Evolutionary conservation across 2,888 invertebrate species (phyloP).

Genomic region (Morpho deidamia): DNA sequence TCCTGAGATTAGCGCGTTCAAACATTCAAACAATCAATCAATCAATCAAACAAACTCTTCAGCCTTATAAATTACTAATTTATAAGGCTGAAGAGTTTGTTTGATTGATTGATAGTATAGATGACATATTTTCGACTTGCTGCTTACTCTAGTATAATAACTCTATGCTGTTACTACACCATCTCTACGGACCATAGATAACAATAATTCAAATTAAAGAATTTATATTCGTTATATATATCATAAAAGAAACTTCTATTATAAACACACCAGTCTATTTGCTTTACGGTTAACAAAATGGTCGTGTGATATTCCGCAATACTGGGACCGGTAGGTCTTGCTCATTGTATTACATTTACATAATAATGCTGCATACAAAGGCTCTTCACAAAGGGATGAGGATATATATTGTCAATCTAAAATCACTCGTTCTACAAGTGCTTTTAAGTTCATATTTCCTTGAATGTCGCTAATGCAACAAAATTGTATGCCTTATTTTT

Average conservation of each 20-base stretch:
- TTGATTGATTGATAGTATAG: no score
- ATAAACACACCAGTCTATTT: constrained; percentile 5
- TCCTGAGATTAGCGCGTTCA: no score
- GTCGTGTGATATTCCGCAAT: constrained; percentile 49
- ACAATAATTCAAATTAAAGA: no score
- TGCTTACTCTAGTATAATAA: no score
- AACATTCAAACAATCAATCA: no score
- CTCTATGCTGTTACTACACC: no score
- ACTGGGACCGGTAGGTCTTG: constrained; percentile 51
- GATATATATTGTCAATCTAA: constrained; percentile 44
- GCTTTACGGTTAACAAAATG: constrained; percentile 47
- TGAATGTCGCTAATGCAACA: constrained; percentile 37
- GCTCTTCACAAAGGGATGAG: constrained; percentile 49
- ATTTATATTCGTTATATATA: no score
- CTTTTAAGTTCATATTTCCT: constrained; percentile 38
- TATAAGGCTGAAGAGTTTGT: no score
- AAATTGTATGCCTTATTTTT: constrained; percentile 34
- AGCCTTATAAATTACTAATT: no score
- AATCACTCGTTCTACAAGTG: constrained; percentile 44
- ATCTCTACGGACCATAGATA: no score
- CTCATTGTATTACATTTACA: constrained; percentile 68
- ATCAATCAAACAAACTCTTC: no score
- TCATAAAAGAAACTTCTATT: not conserved
- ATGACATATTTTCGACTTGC: no score
- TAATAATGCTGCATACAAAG: constrained; percentile 67